A percentile compares a stretch with the other conserved stretches of the same genome.
These are phyloP conservation scores for Pseudomugil tenellus DNA, from an alignment of 2,797 vertebrate genomes.

Conservation along the genomic window DNA sequence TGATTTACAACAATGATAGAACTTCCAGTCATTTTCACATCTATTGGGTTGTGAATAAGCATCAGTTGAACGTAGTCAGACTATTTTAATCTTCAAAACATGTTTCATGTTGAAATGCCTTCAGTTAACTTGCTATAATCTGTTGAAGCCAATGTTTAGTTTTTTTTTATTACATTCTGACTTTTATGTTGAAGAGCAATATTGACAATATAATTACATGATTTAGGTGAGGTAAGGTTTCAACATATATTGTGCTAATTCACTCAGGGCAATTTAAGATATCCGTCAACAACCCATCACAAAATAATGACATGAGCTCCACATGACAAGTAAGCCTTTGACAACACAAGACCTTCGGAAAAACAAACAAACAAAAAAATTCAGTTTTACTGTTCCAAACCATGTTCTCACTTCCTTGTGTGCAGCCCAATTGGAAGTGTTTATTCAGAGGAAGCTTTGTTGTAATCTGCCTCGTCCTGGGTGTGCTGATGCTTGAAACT, in stretches of 20 bases:
- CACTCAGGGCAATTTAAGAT: background rate
- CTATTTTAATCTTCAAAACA: background rate
- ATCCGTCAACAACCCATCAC: conserved; percentile 5
- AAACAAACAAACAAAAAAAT: background rate
- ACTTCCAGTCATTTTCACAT: background rate
- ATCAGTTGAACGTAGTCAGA: background rate
- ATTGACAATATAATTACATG: background rate
- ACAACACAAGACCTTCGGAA: conserved; percentile 11
- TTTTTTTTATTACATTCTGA: background rate
- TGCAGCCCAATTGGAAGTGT: conserved; percentile 24
- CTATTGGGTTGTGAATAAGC: background rate
- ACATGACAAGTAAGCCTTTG: background rate
- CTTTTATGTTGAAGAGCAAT: background rate
- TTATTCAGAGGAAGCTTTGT: conserved; percentile 37
- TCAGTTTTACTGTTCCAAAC: conserved; percentile 2
- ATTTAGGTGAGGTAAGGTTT: background rate
- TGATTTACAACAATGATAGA: conserved; percentile 6
- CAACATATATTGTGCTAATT: background rate
- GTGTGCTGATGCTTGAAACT: conserved; percentile 53
- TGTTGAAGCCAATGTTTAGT: background rate
- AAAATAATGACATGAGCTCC: conserved; percentile 3
- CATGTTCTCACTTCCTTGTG: conserved; percentile 7
- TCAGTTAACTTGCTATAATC: too few species aligned
- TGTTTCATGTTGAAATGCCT: background rate
- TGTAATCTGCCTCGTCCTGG: conserved; percentile 19